Evolutionary conservation across 64 coral and sea anemone species (phyloP).

Genomic region (Stylophora pistillata): DNA sequence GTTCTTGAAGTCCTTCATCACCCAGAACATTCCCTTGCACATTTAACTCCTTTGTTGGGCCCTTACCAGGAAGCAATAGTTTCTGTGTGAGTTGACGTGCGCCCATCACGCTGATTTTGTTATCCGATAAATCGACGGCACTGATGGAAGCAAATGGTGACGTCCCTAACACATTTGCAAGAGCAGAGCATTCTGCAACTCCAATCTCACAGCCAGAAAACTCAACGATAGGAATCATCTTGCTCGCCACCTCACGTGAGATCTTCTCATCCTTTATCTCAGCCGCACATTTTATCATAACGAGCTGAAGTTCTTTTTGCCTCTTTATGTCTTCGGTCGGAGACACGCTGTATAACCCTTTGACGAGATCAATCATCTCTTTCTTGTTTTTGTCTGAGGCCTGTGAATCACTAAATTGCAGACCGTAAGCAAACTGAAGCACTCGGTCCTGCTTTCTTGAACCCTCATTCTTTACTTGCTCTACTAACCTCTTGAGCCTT

Average conservation of each 20-base stretch:
- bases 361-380: neutral
- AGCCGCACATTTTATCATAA: neutral
- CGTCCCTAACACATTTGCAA: neutral
- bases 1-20: neutral
- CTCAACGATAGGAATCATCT: neutral
- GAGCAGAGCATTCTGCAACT: constrained; percentile 12
- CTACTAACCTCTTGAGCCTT: neutral
- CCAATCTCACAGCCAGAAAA: constrained; percentile 18
- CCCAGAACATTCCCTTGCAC: neutral
- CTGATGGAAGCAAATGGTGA: constrained; percentile 4
- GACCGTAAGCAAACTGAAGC: constrained; percentile 18
- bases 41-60: constrained; percentile 14
- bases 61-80: constrained; percentile 6
- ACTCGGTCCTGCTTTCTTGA: neutral
- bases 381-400: neutral
- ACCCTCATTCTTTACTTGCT: neutral
- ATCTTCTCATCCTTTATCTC: constrained; percentile 1
- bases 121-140: neutral
- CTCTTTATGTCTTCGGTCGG: neutral
- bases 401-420: neutral
- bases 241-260: constrained; percentile 1
- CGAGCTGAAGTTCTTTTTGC: constrained; percentile 20
- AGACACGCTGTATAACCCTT: neutral
- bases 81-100: constrained; percentile 1
- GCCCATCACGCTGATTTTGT: constrained; percentile 13